phyloP scores from a whole-genome alignment of 2,113 vertebrate species.

The Psammodynastes pulverulentus region DNA sequence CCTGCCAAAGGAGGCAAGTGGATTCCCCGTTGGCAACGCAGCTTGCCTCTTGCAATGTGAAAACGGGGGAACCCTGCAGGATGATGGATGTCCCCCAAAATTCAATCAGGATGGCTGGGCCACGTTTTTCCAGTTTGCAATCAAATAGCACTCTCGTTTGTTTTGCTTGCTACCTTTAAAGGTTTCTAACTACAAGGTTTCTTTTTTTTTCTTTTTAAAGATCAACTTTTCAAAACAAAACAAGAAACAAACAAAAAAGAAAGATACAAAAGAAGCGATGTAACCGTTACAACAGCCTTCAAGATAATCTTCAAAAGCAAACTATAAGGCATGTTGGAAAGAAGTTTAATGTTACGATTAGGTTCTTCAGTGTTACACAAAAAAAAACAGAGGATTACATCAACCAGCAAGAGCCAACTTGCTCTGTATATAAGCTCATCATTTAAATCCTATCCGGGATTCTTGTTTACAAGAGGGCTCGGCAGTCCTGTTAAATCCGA shows the following conservation, averaged over 20 bases:
- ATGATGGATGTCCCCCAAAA: not conserved
- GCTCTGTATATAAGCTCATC: not conserved
- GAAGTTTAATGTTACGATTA: not conserved
- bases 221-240: not conserved
- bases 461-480: not conserved
- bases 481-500: not conserved
- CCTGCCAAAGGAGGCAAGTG: not conserved
- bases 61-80: not conserved
- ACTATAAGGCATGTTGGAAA: rapidly evolving
- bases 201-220: not conserved
- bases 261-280: not conserved
- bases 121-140: not conserved
- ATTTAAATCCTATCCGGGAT: not conserved
- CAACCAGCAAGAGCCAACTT: not conserved
- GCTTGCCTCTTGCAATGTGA: not conserved
- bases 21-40: not conserved
- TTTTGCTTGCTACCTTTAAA: not conserved
- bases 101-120: not conserved
- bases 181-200: not conserved
- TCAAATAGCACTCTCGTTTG: not conserved
- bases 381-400: not conserved
- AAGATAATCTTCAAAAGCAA: rapidly evolving
- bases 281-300: not conserved
- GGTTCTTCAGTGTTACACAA: not conserved
- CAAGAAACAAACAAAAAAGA: not conserved